Evolutionary conservation across 2,797 vertebrate species (phyloP), one percentile per base, ranked within the genome.

Genomic region (Delichon dasypus): DNA sequence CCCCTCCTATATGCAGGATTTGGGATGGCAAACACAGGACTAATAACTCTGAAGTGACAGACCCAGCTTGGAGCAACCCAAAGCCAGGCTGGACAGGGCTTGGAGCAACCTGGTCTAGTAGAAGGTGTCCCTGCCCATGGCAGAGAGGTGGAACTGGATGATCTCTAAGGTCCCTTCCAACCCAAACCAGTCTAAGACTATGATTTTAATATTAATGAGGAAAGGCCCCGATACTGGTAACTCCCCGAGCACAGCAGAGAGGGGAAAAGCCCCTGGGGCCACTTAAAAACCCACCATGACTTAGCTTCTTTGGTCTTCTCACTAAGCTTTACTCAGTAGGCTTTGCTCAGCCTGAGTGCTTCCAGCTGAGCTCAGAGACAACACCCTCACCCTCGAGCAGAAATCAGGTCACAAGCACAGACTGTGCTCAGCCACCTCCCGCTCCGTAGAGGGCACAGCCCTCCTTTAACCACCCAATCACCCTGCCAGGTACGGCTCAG

Each of bases 401-500:
- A 44, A 83, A 13, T 1, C 40, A 17, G 1, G 0, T 2, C 13
- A 6, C 1, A 40, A 67, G 5, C 9, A 54, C 27, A 2, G 3
- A 18, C n/a, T 55, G 14, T 2, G 36, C 53, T 19, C 10, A 22
- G 3, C 12, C 9, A 47, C 27, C 40, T 66, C 51, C 76, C 62
- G 21, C 51, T 26, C 27, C 8, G 17, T 1, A 38, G 16, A 38
- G 16, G 27, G 11, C 45, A 36, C 22, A 23, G 5, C 11, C 9
- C 42, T 36, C 3, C 13, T 7, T 4, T 8, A 10, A 20, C 1
- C 27, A 34, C 17, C 18, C 40, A 29, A 1, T 11, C 17, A 29
- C 7, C 27, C 4, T 16, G 7, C 13, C 1, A 1, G 2, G 1
- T 2, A 12, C 2, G 2, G 7, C 6, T 3, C 17, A 26, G 2